These are phyloP conservation scores for Apis laboriosa DNA, from an alignment of 1,140 invertebrate species.

Conservation along the genomic window DNA sequence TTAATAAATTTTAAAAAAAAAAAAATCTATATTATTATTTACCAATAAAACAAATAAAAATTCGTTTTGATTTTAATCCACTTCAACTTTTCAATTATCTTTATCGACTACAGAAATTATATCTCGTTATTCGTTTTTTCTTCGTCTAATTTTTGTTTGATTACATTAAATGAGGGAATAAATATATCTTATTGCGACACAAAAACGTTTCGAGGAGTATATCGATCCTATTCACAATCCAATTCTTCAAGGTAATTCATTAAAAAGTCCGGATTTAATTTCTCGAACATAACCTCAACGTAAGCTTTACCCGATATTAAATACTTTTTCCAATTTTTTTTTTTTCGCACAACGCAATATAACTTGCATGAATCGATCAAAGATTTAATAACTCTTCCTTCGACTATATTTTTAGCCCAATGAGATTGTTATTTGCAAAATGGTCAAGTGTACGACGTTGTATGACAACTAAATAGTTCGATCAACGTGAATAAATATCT, in stretches of 20 bases:
- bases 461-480: neutral
- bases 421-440: constrained; percentile 19
- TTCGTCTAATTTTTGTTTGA: constrained; percentile 8
- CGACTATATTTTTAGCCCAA: constrained; percentile 1
- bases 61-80: no score
- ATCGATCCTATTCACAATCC: constrained; percentile 42
- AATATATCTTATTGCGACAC: constrained; percentile 46
- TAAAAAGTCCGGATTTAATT: constrained; percentile 48
- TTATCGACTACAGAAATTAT: neutral
- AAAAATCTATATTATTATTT: no score
- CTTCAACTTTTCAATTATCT: neutral
- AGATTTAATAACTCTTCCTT: constrained; percentile 46
- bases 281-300: constrained; percentile 25
- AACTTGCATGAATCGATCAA: constrained; percentile 10
- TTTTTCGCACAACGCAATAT: neutral
- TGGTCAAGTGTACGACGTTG: neutral
- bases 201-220: constrained; percentile 31
- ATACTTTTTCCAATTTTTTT: constrained; percentile 17
- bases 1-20: no score
- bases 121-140: neutral
- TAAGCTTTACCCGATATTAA: constrained; percentile 35
- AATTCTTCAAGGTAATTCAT: constrained; percentile 19
- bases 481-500: constrained; percentile 5
- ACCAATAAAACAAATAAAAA: no score
- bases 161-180: constrained; percentile 6